These are phyloP conservation scores for Xylota segnis DNA, from an alignment of 2,888 invertebrate genomes.

Conservation along the genomic window DNA sequence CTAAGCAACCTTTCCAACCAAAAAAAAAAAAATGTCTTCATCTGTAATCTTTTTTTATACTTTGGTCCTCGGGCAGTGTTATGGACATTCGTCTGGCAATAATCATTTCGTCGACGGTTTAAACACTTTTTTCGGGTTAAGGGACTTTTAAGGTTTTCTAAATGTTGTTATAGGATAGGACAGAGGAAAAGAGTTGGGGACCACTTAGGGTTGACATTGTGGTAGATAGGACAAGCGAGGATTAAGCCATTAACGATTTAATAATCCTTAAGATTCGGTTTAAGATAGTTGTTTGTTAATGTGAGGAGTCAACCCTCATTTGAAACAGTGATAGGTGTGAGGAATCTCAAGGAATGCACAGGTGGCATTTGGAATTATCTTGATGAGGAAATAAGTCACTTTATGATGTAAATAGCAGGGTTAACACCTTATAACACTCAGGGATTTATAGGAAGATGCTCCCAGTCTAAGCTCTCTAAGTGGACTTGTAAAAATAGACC, in stretches of 20 bases:
- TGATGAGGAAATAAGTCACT: too few species aligned
- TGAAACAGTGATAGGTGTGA: not conserved
- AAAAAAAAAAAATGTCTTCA: not conserved
- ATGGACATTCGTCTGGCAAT: not conserved
- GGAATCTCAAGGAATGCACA: too few species aligned
- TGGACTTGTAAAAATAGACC: too few species aligned
- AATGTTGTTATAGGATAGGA: not conserved
- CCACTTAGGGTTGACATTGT: not conserved
- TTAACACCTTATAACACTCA: too few species aligned
- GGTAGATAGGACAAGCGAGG: not conserved
- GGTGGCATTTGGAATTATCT: too few species aligned
- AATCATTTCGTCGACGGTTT: slow-evolving; percentile 2
- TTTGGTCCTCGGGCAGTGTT: not conserved
- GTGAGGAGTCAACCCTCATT: not conserved
- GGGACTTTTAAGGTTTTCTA: not conserved
- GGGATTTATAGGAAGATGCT: too few species aligned
- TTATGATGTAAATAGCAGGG: too few species aligned
- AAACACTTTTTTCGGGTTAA: not conserved
- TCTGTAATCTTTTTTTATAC: not conserved
- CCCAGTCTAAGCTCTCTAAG: too few species aligned
- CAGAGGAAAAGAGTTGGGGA: not conserved
- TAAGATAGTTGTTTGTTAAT: not conserved
- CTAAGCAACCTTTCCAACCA: not conserved
- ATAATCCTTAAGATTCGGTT: not conserved
- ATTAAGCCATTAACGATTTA: not conserved